Percentiles rank a stretch among this genome's conserved stretches.
Conservation (phyloP, 2,797 vertebrate species). For the Helostoma temminkii region DNA sequence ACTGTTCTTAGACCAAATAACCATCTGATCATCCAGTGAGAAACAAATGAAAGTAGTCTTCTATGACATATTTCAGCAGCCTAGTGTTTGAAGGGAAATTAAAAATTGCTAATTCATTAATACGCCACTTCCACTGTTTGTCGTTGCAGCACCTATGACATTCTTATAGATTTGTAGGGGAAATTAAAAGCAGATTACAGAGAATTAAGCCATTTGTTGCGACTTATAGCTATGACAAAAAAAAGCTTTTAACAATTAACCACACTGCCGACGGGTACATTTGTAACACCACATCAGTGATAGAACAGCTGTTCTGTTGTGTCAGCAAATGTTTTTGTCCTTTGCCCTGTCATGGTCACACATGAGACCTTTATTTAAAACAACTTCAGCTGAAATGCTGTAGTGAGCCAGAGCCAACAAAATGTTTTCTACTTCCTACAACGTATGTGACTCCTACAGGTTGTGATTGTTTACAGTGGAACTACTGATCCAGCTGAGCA, state of each 20-base stretch:
- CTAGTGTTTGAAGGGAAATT: slow-evolving; percentile 21
- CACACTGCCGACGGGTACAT: not conserved
- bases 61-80: not conserved
- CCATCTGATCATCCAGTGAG: not conserved
- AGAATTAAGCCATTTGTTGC: slow-evolving; percentile 15
- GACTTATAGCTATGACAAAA: not conserved
- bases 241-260: slow-evolving; percentile 8
- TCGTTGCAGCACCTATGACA: not conserved
- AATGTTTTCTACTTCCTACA: slow-evolving; percentile 5
- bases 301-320: not conserved
- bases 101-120: slow-evolving; percentile 3
- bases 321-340: not conserved
- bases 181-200: slow-evolving; percentile 38
- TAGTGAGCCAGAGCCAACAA: slow-evolving; percentile 23
- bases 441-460: not conserved
- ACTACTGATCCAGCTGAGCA: slow-evolving; percentile 41
- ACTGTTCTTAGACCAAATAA: slow-evolving; percentile 6
- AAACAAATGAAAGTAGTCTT: not conserved
- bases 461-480: slow-evolving; percentile 42
- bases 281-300: not conserved
- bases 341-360: slow-evolving; percentile 18
- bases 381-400: slow-evolving; percentile 7
- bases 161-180: slow-evolving; percentile 8
- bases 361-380: slow-evolving; percentile 8
- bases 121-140: slow-evolving; percentile 2